These are phyloP conservation scores for Perizoma affinitatum DNA, from an alignment of 2,888 invertebrate species.

Conservation along the genomic window DNA sequence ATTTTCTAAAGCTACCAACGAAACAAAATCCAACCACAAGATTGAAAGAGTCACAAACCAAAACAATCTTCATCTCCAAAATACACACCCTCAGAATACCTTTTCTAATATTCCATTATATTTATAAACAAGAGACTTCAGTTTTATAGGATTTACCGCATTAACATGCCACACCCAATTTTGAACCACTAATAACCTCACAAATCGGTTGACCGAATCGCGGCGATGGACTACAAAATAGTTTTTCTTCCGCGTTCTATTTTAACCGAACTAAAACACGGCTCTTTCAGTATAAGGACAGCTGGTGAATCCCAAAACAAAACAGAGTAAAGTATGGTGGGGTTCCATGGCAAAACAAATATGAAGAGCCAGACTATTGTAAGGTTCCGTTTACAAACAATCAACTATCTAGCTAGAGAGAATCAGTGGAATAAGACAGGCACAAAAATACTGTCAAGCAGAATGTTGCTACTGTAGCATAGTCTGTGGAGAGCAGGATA, in stretches of 20 bases:
- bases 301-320: constrained; percentile 47
- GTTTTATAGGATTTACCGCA: constrained; percentile 23
- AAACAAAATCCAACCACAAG: constrained; percentile 2
- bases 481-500: no score
- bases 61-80: not conserved
- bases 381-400: no score
- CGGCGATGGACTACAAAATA: constrained; percentile 30
- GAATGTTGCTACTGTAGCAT: no score
- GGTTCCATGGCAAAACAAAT: constrained; percentile 20
- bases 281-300: constrained; percentile 43
- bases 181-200: constrained; percentile 24
- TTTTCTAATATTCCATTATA: constrained; percentile 8
- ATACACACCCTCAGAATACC: constrained; percentile 17
- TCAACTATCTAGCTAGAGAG: no score
- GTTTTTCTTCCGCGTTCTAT: constrained; percentile 47
- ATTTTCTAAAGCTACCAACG: not conserved
- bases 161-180: constrained; percentile 24
- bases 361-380: not conserved
- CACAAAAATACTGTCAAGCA: no score
- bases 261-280: constrained; percentile 45
- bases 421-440: no score
- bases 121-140: constrained; percentile 19
- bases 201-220: constrained; percentile 33
- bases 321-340: constrained; percentile 38
- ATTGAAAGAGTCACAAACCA: constrained; percentile 10